These are phyloP conservation scores for Ceyx margarethae DNA, from an alignment of 2,113 vertebrate species.

Conservation along the genomic window DNA sequence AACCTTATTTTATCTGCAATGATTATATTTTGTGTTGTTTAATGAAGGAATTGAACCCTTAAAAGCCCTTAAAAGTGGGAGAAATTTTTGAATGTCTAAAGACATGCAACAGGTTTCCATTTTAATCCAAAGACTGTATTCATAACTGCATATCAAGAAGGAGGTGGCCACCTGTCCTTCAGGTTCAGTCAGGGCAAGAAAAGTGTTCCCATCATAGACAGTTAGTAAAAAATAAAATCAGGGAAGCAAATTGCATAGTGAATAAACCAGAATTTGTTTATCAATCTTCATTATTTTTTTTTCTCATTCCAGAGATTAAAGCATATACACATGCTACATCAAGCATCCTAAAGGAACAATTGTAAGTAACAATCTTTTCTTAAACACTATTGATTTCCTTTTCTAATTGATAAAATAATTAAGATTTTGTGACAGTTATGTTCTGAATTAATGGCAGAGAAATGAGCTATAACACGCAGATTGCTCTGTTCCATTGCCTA, in stretches of 20 bases:
- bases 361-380: background rate
- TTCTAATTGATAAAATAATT: slow-evolving; percentile 46
- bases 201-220: background rate
- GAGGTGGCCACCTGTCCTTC: background rate
- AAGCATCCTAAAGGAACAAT: background rate
- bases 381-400: background rate
- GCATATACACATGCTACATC: background rate
- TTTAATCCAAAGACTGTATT: background rate
- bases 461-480: background rate
- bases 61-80: background rate
- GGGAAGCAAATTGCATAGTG: background rate
- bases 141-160: background rate
- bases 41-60: background rate
- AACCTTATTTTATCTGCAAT: background rate
- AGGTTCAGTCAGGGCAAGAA: background rate
- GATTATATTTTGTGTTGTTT: background rate
- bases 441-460: slow-evolving; percentile 26
- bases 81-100: background rate
- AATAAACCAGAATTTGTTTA: background rate
- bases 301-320: background rate
- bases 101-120: background rate
- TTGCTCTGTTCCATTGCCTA: background rate
- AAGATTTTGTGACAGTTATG: slow-evolving; percentile 24
- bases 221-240: background rate
- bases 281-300: background rate